These are phyloP conservation scores for Cotesia glomerata DNA, from an alignment of 1,140 invertebrate species.

Conservation along the genomic window DNA sequence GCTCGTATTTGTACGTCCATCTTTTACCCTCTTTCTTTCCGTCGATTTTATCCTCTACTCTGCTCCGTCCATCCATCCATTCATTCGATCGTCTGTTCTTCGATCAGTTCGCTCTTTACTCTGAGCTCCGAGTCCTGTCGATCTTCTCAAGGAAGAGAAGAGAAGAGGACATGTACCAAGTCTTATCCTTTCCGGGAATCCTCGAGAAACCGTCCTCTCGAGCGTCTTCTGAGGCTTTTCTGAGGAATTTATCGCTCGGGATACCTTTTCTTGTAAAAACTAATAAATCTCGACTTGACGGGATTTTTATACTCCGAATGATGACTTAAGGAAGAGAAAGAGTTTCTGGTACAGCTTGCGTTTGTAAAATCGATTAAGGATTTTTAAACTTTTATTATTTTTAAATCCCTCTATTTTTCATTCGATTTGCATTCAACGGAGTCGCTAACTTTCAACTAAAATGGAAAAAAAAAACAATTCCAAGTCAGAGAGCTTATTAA, in stretches of 20 bases:
- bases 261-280: neutral
- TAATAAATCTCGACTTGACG: conserved; percentile 7
- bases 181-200: conserved; percentile 25
- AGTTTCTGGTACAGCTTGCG: too few species aligned
- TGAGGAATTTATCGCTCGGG: conserved; percentile 11
- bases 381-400: too few species aligned
- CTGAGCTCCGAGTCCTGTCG: conserved; percentile 3
- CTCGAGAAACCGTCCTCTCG: conserved; percentile 3
- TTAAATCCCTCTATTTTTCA: too few species aligned
- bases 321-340: too few species aligned
- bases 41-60: too few species aligned
- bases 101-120: neutral
- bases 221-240: neutral
- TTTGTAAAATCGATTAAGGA: too few species aligned
- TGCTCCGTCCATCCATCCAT: neutral
- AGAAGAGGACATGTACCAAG: conserved; percentile 4
- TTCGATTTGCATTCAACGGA: too few species aligned
- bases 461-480: too few species aligned
- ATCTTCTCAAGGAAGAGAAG: conserved; percentile 10
- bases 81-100: too few species aligned
- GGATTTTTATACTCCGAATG: too few species aligned
- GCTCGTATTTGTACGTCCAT: neutral
- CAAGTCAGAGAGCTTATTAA: too few species aligned
- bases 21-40: neutral
- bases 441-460: too few species aligned